phyloP scores from a whole-genome alignment of 2,113 vertebrate species.

The Brienomyrus brachyistius region DNA sequence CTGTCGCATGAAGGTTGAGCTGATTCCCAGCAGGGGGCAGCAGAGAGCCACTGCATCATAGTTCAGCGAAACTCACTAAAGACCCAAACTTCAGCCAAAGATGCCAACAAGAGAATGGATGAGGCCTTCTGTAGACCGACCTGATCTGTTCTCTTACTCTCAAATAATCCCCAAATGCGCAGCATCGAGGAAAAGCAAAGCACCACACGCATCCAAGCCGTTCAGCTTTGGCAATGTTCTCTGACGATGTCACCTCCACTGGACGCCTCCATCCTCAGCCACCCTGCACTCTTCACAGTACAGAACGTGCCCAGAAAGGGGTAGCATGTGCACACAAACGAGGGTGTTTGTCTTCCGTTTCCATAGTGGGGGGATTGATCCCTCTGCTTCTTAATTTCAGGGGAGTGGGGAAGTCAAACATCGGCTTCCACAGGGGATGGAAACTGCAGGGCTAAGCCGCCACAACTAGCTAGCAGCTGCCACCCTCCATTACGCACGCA shows the following conservation, averaged over 20 bases:
- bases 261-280: not conserved
- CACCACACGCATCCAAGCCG: not conserved
- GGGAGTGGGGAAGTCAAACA: not conserved
- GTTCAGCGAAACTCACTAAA: not conserved
- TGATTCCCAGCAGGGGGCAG: not conserved
- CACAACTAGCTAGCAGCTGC: not conserved
- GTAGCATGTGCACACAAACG: not conserved
- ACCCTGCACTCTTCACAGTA: not conserved
- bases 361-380: not conserved
- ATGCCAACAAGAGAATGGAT: not conserved
- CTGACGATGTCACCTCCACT: not conserved
- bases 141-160: not conserved
- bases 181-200: not conserved
- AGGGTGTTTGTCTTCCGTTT: not conserved
- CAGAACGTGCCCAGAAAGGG: not conserved
- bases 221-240: not conserved
- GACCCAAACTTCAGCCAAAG: not conserved
- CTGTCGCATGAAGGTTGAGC: not conserved
- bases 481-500: not conserved
- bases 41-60: not conserved
- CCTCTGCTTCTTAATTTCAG: not conserved
- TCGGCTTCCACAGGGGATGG: not conserved
- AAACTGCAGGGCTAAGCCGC: not conserved
- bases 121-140: not conserved
- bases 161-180: not conserved